Evolutionary conservation across 2,113 vertebrate species (phyloP), one percentile per base, ranked within the genome.

Genomic region (Cryptomyrus ogoouensis): DNA sequence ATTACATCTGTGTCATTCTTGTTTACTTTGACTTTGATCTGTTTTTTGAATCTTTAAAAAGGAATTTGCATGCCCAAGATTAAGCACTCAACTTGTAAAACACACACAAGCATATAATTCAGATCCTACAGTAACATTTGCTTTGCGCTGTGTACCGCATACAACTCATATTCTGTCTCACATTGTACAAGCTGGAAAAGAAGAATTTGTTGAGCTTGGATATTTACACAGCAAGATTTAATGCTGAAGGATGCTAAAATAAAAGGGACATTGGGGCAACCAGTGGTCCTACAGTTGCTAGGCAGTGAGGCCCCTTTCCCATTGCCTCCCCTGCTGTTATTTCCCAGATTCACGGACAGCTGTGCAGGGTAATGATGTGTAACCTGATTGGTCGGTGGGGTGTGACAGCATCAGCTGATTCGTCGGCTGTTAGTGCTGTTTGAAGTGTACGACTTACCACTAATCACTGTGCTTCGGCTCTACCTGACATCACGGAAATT

Each of bases 401-500:
- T 87, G 50, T 50, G 19, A 53, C 15, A 6, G 31, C 27, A 31
- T 35, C 31, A 19, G 46, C 49, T 53, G 50, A 87, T 53, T 87
- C n/a, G 47, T 56, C 7, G 21, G 83, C 50, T 31, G 85, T 35
- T 27, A 87, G 50, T 53, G 50, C 15, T 53, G 85, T 53, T 87
- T 87, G 85, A 87, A 52, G 85, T 39, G 85, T 52, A 21, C 8
- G 27, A 87, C 35, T 12, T 19, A 87, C 15, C 50, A 21, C n/a
- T 53, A 87, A 53, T 53, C 85, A 50, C 12, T 17, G 44, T 27
- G 31, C 85, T 87, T 53, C 13, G 13, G 31, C 50, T 49, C 50
- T 5, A 2, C 50, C 50, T 87, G 50, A 56, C 85, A 56, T 87
- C 85, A 87, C 27, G 85, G 85, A 87, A 87, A 87, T 52, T 52